A percentile compares a stretch with the other conserved stretches of the same genome.
These are phyloP conservation scores for Sisyra nigra DNA, from an alignment of 2,888 invertebrate genomes.

Conservation along the genomic window DNA sequence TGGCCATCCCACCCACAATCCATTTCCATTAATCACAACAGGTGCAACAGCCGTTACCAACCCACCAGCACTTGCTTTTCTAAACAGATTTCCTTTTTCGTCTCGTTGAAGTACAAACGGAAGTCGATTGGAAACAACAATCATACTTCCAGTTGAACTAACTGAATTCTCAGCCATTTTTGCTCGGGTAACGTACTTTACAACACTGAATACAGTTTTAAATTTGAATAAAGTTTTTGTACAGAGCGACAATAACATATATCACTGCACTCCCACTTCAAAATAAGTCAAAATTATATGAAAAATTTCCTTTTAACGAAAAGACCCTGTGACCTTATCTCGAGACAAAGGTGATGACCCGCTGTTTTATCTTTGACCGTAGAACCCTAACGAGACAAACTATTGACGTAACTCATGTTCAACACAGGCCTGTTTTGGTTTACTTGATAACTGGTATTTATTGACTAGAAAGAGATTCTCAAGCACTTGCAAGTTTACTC, in stretches of 20 bases:
- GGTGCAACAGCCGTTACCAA: slow-evolving; percentile 83
- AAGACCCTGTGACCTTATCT: neutral
- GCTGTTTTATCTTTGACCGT: slow-evolving; percentile 6
- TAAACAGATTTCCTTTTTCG: slow-evolving; percentile 51
- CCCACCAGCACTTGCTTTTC: slow-evolving; percentile 82
- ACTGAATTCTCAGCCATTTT: slow-evolving; percentile 4
- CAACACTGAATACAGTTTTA: slow-evolving; percentile 1
- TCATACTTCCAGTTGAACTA: slow-evolving; percentile 46
- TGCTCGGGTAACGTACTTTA: neutral
- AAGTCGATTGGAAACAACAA: slow-evolving; percentile 80
- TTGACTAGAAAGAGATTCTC: too few relatives aligned
- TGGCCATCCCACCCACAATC: slow-evolving; percentile 87
- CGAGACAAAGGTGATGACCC: slow-evolving; percentile 3
- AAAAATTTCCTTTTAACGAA: neutral
- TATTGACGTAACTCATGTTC: slow-evolving; percentile 2
- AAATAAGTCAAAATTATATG: neutral
- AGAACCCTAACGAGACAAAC: neutral
- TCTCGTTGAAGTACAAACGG: slow-evolving; percentile 73
- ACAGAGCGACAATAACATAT: neutral
- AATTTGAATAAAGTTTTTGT: neutral
- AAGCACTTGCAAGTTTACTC: too few relatives aligned
- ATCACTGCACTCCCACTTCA: neutral
- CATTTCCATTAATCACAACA: slow-evolving; percentile 68
- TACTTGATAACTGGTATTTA: neutral
- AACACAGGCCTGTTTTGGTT: neutral